Evolutionary conservation across 2,797 vertebrate genomes (phyloP).

Genomic region (Tokudaia tokunoshimensis): DNA sequence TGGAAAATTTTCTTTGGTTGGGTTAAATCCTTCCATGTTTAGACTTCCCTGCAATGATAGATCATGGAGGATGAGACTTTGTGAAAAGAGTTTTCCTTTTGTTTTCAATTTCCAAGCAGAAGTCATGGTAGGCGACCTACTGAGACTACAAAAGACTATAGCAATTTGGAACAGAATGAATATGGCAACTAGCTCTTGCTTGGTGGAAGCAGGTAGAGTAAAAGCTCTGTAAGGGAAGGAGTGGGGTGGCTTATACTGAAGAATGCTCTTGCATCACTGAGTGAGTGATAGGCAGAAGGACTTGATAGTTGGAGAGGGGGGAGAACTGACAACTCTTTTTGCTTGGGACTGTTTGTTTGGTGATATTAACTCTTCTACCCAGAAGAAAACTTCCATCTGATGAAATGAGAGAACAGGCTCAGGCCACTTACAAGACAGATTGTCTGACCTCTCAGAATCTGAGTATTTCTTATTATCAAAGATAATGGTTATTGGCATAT

Average conservation of each 20-base stretch:
- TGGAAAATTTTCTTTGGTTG: neutral
- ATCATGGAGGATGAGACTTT: neutral
- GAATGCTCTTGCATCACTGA: neutral
- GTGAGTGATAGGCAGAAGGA: neutral
- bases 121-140: constrained; percentile 10
- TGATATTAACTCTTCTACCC: neutral
- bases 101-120: constrained; percentile 38
- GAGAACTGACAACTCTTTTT: neutral
- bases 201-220: neutral
- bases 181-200: neutral
- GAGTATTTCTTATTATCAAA: neutral
- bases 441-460: neutral
- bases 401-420: neutral
- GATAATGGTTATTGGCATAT: neutral
- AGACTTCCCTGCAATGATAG: neutral
- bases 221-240: neutral
- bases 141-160: neutral
- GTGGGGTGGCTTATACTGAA: neutral
- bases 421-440: neutral
- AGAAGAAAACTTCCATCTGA: neutral
- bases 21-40: neutral
- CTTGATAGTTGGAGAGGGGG: neutral
- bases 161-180: neutral
- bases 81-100: neutral
- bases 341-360: neutral